Base-by-base conservation (phyloP, 2,888 invertebrate species). In the Cephus nigrinus region DNA sequence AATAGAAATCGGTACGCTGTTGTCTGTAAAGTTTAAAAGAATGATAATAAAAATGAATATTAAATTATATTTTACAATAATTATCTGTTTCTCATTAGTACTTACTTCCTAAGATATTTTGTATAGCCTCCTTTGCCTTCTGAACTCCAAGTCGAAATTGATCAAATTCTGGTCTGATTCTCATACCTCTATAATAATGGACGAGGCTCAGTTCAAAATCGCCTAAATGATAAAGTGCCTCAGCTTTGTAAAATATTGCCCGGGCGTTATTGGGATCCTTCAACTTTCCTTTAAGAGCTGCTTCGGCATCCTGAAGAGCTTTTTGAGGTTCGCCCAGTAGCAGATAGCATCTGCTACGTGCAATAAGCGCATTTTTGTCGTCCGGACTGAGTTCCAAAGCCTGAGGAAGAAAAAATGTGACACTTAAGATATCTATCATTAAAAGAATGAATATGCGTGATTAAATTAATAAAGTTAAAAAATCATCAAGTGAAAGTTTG, bases 191-290 rank as follows among this genome's bases (percentile, higher is more conserved):
- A 90, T 98, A 97, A 88, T 97, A 98, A 88, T 95, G 97, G 88
- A 98, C 97, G 35, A 98, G 93, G 85, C 98, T 97, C 91, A 97
- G 95, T 90, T 98, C 98, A 89, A 98, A 98, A 89, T 98, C 97
- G 0, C 98, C 98, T 75, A 98, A 94, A 90, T 96, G 96, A 92
- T 98, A 98, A 69, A 98, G 92, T 0, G 97, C 96, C 91, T 98
- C 98, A 0, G 98, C 98, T 92, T 98, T 98, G 89, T 97, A 97
- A 87, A 96, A 96, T 80, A 98, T 93, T 9, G 95, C 96, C 85
- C 94, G 93, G 76, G 95, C 94, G 88, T 95, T 95, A 82, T 94
- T 94, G 72, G 95, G 95, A 86, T 96, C 96, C 76, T 95, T 93
- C 71, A 88, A 80, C 80, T 87, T 88, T n/a, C 86, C 86, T 74